Base-by-base conservation (phyloP, 2,797 vertebrate genomes). In the Salarias fasciatus region DNA sequence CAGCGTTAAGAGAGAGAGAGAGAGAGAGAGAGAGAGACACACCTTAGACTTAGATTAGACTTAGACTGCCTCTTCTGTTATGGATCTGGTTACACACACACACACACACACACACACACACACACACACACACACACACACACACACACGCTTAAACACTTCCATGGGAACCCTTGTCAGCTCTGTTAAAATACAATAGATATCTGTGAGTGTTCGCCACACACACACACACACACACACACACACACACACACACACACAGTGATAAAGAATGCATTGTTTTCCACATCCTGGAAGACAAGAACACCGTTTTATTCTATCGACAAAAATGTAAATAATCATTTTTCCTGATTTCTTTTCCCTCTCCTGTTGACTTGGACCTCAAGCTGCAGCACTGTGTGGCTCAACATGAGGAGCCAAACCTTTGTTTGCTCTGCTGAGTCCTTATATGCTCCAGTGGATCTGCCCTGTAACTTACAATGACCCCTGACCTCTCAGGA, bases 131-230 rank as follows among this genome's bases (percentile, higher is more conserved):
- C 36, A 33, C 47, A 62, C 31, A 50, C 38, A 54, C 44, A 31
- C 46, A 49, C 28, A 35, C 15, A 51, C 4, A n/a, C 7, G 30
- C 37, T 59, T 30, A 72, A 37, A 64, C 11, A 78, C 44, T 33
- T 63, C 74, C 61, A 80, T 83, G 72, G 74, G 76, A 86, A 82
- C 74, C 31, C 53, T 36, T 68, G 44, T 43, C 53, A 65, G 35
- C 42, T 35, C 64, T 36, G 31, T 40, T 11, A 57, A 50, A 79
- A 53, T 11, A 75, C 67, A 77, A 79, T 38, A 48, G 51, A 51
- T 30, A 41, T 61, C 65, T 67, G 66, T 79, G 57, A 50, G 30
- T 31, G 18, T 47, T 13, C n/a, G 33, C 37, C 5, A 5, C 47
- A 29, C 15, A 18, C 44, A 40, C 31, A 58, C 65, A 57, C 31